A percentile compares a stretch with the other conserved stretches of the same genome.
Conservation (phyloP, 2,888 invertebrate genomes). For the Gryllus longicercus region DNA sequence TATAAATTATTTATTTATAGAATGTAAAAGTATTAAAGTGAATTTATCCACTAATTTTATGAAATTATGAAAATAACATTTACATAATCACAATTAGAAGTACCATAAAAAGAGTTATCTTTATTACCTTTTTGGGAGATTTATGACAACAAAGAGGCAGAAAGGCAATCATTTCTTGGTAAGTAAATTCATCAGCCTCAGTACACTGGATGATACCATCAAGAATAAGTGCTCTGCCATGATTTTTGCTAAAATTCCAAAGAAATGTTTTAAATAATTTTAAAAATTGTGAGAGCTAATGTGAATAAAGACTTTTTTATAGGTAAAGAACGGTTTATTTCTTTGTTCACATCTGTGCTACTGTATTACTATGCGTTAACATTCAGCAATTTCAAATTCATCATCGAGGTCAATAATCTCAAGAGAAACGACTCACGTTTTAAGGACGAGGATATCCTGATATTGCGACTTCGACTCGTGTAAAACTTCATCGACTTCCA, state of each 20-base stretch:
- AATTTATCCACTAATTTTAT: not conserved
- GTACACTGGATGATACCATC: slow-evolving; percentile 98
- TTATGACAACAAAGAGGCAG: slow-evolving; percentile 88
- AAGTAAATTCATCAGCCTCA: slow-evolving; percentile 92
- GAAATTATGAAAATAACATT: not conserved
- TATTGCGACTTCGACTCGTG: slow-evolving; percentile 75
- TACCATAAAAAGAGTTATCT: not conserved
- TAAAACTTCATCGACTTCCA: slow-evolving; percentile 76
- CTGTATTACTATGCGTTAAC: not conserved
- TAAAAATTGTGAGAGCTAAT: too few species aligned
- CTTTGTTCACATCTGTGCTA: too few species aligned
- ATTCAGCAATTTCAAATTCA: not conserved
- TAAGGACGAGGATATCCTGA: slow-evolving; percentile 79
- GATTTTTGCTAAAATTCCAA: slow-evolving; percentile 57
- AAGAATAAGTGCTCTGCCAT: slow-evolving; percentile 83
- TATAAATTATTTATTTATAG: too few species aligned
- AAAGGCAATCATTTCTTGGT: slow-evolving; percentile 98
- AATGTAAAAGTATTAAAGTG: too few species aligned
- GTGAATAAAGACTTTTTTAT: too few species aligned
- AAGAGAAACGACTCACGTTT: slow-evolving; percentile 61
- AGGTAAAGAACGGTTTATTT: too few species aligned
- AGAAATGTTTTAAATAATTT: slow-evolving; percentile 22
- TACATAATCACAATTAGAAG: not conserved
- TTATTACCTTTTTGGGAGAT: slow-evolving; percentile 72
- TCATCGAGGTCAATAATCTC: slow-evolving; percentile 27